Evolutionary conservation across 35 echinoderm and acorn worm species (phyloP).

Genomic region (Apostichopus japonicus): DNA sequence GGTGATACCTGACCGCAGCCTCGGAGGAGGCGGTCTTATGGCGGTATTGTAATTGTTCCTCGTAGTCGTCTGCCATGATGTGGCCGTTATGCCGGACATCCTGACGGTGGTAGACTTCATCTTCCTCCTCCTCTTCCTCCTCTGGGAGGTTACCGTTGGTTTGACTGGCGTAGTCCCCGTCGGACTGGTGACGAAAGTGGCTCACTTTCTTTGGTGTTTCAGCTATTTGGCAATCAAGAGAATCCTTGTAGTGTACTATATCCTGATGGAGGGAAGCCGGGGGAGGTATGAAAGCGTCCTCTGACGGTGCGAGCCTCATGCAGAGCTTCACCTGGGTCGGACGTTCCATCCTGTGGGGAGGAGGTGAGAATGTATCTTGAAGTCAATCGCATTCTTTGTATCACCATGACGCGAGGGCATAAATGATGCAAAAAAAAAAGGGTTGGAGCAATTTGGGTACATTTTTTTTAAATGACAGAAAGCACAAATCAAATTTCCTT

Average conservation of each 20-base stretch:
- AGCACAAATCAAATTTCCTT: too few relatives aligned
- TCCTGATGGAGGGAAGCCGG: not conserved
- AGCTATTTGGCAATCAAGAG: constrained; percentile 29
- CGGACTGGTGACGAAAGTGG: not conserved
- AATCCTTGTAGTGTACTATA: constrained; percentile 30
- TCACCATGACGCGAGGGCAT: not conserved
- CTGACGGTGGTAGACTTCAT: not conserved
- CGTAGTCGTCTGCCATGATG: not conserved
- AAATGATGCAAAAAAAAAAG: not conserved
- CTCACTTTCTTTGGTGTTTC: constrained; percentile 45
- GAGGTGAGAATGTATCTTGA: not conserved
- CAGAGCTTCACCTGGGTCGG: constrained; percentile 53
- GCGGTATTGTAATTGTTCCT: not conserved
- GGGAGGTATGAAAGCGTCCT: constrained; percentile 29
- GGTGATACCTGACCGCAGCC: not conserved
- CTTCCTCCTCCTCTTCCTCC: not conserved
- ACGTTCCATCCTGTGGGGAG: constrained; percentile 36
- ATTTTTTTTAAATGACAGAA: too few relatives aligned
- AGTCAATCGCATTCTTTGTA: not conserved
- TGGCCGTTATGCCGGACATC: not conserved
- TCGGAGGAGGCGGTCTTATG: not conserved
- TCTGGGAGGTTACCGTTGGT: constrained; percentile 12
- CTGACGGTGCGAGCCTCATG: not conserved
- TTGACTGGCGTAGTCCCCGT: constrained; percentile 8
- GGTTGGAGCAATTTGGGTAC: too few relatives aligned